phyloP scores from a whole-genome alignment of 2,797 vertebrate genomes.

The Poeciliopsis presidionis region DNA sequence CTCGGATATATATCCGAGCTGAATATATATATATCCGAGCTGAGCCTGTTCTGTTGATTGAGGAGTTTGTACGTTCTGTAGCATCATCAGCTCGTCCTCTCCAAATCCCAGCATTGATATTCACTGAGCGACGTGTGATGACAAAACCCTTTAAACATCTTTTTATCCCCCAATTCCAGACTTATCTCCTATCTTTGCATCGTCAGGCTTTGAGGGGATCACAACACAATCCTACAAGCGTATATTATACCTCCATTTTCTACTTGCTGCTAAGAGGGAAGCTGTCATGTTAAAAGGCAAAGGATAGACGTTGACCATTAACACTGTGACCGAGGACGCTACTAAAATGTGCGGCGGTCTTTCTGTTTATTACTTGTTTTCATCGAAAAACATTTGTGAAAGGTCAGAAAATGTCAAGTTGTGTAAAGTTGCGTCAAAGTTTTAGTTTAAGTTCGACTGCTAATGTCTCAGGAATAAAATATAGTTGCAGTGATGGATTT shows the following conservation, averaged over 20 bases:
- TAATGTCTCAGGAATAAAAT: background rate
- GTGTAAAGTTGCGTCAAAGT: background rate
- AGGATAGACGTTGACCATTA: constrained; percentile 22
- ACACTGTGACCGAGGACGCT: background rate
- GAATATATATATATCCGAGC: background rate
- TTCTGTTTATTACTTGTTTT: background rate
- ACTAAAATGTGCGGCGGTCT: no score
- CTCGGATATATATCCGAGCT: no score
- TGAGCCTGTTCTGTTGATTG: constrained; percentile 16
- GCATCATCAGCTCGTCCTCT: constrained; percentile 41
- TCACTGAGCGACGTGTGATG: constrained; percentile 53
- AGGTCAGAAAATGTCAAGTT: no score
- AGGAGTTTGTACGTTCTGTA: constrained; percentile 30
- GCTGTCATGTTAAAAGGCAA: constrained; percentile 33
- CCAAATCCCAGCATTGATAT: constrained; percentile 65
- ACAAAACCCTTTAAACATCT: constrained; percentile 66
- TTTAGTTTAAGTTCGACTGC: background rate
- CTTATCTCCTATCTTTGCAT: constrained; percentile 73
- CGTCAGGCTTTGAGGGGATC: constrained; percentile 66
- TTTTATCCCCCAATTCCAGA: constrained; percentile 63
- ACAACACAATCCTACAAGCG: constrained; percentile 61
- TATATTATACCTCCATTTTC: constrained; percentile 61
- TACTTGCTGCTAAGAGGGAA: constrained; percentile 40
- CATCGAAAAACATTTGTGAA: background rate
- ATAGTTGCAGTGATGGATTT: background rate